A percentile compares a stretch with the other conserved stretches of the same genome.
Evolutionary conservation across 1,140 invertebrate genomes (phyloP).

Genomic region (Aphelenchoides avenae): DNA sequence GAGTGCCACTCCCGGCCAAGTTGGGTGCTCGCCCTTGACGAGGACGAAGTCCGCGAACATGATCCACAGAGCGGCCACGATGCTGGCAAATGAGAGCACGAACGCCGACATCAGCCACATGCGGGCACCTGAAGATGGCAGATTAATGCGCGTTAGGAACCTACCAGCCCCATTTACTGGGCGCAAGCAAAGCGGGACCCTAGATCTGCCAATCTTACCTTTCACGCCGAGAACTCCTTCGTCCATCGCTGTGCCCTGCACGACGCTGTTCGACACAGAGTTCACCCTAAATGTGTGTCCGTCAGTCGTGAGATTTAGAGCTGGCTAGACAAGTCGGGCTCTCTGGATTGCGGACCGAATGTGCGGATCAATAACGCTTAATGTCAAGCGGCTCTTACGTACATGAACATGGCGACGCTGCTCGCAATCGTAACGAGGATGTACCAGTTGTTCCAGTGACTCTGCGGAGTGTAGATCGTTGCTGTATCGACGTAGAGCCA

Average conservation of each 20-base stretch:
- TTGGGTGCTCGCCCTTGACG: constrained; percentile 41
- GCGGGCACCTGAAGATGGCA: constrained; percentile 68
- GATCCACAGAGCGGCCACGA: constrained; percentile 92
- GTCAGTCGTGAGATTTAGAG: too few relatives aligned
- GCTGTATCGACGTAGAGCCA: constrained; percentile 95
- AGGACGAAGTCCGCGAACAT: constrained; percentile 69
- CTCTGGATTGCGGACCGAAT: too few relatives aligned
- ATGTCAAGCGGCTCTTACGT: constrained; percentile 61
- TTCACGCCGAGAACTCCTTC: constrained; percentile 80
- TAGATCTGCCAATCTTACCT: constrained; percentile 52
- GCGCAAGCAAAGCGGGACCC: constrained; percentile 9
- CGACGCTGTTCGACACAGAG: constrained; percentile 87
- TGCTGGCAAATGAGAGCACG: constrained; percentile 85
- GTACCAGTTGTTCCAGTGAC: constrained; percentile 73
- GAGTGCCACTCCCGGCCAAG: constrained; percentile 70
- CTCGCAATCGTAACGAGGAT: constrained; percentile 89
- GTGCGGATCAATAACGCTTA: background rate
- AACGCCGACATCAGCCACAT: constrained; percentile 95
- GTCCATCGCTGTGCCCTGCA: constrained; percentile 70
- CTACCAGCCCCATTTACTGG: constrained; percentile 11
- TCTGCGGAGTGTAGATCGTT: constrained; percentile 66
- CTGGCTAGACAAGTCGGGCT: too few relatives aligned
- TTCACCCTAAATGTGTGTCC: constrained; percentile 86
- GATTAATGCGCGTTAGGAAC: too few relatives aligned
- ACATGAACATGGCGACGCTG: constrained; percentile 89